phyloP scores from a whole-genome alignment of 2,888 invertebrate species.

The Sesamia inferens region DNA sequence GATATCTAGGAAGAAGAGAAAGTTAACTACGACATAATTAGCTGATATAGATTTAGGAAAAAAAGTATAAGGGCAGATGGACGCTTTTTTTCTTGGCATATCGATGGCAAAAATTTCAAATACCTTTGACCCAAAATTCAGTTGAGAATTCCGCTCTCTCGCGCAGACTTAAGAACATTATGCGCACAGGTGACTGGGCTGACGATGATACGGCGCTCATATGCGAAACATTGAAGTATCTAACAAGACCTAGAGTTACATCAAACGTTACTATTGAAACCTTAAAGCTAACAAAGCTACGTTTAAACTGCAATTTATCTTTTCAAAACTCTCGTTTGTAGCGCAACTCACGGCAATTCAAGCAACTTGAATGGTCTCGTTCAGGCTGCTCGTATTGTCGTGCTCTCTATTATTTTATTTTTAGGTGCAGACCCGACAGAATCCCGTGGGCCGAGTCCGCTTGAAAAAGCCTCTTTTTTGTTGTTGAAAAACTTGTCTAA shows the following conservation, averaged over 20 bases:
- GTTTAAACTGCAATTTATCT: constrained; percentile 31
- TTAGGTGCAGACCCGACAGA: constrained; percentile 30
- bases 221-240: neutral
- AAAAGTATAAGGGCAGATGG: neutral
- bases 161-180: too few relatives aligned
- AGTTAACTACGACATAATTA: neutral
- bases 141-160: too few relatives aligned
- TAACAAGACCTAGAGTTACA: neutral
- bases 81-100: too few relatives aligned
- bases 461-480: constrained; percentile 39
- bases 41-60: neutral
- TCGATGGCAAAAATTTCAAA: too few relatives aligned
- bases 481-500: constrained; percentile 39
- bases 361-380: constrained; percentile 39
- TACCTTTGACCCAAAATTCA: too few relatives aligned
- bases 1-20: neutral
- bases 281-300: constrained; percentile 16
- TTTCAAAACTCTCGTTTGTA: constrained; percentile 24
- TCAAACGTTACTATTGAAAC: constrained; percentile 16
- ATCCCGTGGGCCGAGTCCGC: constrained; percentile 30
- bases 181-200: too few relatives aligned
- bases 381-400: too few relatives aligned
- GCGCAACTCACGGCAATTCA: constrained; percentile 24
- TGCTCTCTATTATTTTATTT: constrained; percentile 55
- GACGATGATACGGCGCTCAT: neutral